phyloP scores from a whole-genome alignment of 2,888 invertebrate genomes.

The Leptarthrus brevirostris region DNA sequence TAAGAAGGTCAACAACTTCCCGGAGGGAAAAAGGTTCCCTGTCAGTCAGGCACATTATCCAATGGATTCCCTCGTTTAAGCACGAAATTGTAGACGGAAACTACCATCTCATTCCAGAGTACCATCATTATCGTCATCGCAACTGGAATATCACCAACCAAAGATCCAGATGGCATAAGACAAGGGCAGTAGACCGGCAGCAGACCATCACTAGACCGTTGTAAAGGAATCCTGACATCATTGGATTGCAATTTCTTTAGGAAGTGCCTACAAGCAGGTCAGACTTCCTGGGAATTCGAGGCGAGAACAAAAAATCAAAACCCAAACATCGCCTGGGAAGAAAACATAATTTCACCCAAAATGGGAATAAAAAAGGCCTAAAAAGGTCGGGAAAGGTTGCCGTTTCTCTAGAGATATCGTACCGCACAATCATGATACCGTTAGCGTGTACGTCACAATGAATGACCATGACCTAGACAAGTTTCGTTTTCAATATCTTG shows the following conservation, averaged over 20 bases:
- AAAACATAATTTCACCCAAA: constrained; percentile 31
- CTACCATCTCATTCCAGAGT: background rate
- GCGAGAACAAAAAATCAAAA: background rate
- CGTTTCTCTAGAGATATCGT: background rate
- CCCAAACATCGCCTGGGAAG: constrained; percentile 42
- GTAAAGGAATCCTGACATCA: background rate
- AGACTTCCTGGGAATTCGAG: constrained; percentile 12
- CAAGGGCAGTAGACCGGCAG: background rate
- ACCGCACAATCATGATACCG: constrained; percentile 9
- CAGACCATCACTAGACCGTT: background rate
- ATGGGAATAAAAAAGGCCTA: constrained; percentile 24
- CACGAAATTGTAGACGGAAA: constrained; percentile 27
- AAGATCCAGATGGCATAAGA: constrained; percentile 2
- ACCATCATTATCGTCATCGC: constrained; percentile 19
- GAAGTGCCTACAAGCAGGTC: constrained; percentile 23
- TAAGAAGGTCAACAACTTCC: constrained; percentile 44
- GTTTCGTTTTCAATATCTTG: constrained; percentile 42
- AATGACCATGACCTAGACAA: constrained; percentile 48
- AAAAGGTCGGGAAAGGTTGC: constrained; percentile 40
- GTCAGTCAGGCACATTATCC: constrained; percentile 34
- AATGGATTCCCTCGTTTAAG: constrained; percentile 10
- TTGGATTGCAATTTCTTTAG: constrained; percentile 29
- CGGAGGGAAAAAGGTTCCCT: constrained; percentile 16
- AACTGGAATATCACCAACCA: constrained; percentile 14
- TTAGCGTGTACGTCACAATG: constrained; percentile 38